A percentile compares a stretch with the other conserved stretches of the same genome.
Conservation (phyloP, 2,888 invertebrate species). For the Amphipyra tragopoginis region DNA sequence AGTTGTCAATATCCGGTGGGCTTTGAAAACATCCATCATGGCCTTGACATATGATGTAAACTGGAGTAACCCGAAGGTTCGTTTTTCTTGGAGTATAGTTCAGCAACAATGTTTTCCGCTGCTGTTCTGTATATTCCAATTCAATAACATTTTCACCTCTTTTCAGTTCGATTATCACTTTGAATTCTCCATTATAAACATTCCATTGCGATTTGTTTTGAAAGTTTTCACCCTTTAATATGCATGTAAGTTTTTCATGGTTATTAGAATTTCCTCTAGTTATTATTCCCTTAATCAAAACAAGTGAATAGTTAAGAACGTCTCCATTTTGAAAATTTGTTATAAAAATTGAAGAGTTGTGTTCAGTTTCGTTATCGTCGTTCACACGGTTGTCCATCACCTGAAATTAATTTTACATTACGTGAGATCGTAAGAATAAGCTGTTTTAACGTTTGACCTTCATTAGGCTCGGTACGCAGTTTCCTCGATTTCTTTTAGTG, state of each 20-base stretch:
- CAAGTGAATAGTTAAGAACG: conserved; percentile 90
- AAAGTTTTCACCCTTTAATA: conserved; percentile 78
- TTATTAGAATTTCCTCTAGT: conserved; percentile 82
- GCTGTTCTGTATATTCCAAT: conserved; percentile 88
- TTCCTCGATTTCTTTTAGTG: conserved; percentile 67
- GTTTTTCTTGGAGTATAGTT: conserved; percentile 90
- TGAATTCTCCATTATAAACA: conserved; percentile 92
- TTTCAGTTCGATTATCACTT: conserved; percentile 91
- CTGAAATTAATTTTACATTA: conserved; percentile 77
- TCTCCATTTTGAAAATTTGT: conserved; percentile 91
- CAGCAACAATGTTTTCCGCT: conserved; percentile 83
- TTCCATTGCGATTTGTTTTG: conserved; percentile 89
- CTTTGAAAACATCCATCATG: conserved; percentile 95
- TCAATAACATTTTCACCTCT: conserved; percentile 91
- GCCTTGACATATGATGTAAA: conserved; percentile 95
- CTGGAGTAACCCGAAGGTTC: conserved; percentile 92
- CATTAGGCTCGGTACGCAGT: conserved; percentile 62
- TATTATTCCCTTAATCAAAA: conserved; percentile 91
- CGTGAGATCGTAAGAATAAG: conserved; percentile 56
- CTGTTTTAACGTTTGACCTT: conserved; percentile 64
- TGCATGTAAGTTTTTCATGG: conserved; percentile 82
- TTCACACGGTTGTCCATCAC: conserved; percentile 86
- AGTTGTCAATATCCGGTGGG: conserved; percentile 91
- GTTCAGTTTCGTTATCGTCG: conserved; percentile 83
- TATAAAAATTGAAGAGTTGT: conserved; percentile 84